These are phyloP conservation scores for Drosophila picticornis DNA, from an alignment of 2,888 invertebrate species.

Conservation along the genomic window DNA sequence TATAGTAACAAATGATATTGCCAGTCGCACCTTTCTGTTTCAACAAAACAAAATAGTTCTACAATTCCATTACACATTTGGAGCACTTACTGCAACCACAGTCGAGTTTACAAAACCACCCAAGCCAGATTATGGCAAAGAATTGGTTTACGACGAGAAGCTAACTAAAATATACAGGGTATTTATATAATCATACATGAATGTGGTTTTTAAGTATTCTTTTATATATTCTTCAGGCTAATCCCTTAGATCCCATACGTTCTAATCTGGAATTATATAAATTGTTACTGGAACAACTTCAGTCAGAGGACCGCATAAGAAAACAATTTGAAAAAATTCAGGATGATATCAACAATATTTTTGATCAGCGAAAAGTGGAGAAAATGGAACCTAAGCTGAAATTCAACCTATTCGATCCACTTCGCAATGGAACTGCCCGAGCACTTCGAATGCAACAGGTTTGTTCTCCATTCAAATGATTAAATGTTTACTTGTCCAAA, in stretches of 20 bases:
- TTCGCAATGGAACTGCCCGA: conserved; percentile 86
- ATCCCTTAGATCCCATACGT: conserved; percentile 87
- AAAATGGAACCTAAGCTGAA: conserved; percentile 85
- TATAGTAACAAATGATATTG: conserved; percentile 87
- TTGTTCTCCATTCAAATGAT: background rate
- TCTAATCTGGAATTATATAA: conserved; percentile 89
- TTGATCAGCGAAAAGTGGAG: conserved; percentile 86
- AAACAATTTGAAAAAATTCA: conserved; percentile 86
- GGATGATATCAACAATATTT: conserved; percentile 85
- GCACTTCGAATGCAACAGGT: conserved; percentile 86
- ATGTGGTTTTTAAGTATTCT: background rate
- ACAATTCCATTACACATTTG: conserved; percentile 83
- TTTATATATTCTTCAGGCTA: conserved; percentile 86
- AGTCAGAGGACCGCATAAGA: conserved; percentile 87
- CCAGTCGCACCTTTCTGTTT: conserved; percentile 88
- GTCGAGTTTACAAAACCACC: conserved; percentile 90
- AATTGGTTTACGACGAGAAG: conserved; percentile 88
- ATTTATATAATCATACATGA: conserved; percentile 59
- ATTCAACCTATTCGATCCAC: conserved; percentile 87
- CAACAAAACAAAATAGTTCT: conserved; percentile 86
- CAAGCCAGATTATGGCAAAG: conserved; percentile 89
- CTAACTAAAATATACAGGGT: conserved; percentile 89
- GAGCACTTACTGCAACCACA: conserved; percentile 85
- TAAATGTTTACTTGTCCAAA: background rate
- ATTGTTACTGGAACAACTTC: conserved; percentile 88